Percentiles rank a stretch among this genome's conserved stretches.
Conservation (phyloP, 1,140 invertebrate genomes). For the Drosophila kanapiae region DNA sequence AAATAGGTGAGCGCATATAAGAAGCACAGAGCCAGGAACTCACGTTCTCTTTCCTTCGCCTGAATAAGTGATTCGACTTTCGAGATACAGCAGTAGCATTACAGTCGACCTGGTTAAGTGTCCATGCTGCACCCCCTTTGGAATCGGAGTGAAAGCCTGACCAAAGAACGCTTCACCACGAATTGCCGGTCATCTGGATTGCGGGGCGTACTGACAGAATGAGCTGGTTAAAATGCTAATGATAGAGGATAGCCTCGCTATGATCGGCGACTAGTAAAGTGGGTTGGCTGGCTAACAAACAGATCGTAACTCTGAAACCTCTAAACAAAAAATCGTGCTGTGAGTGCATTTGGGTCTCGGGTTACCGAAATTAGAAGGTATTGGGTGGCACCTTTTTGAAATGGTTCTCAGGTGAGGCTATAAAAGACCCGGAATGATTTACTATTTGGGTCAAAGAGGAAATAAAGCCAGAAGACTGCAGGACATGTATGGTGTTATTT, state of each 20-base stretch:
- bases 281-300: slow-evolving; percentile 21
- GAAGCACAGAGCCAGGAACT: slow-evolving; percentile 16
- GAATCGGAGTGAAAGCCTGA: slow-evolving; percentile 26
- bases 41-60: slow-evolving; percentile 7
- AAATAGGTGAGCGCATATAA: slow-evolving; percentile 51
- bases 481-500: not conserved
- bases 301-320: slow-evolving; percentile 33
- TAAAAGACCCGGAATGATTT: not conserved
- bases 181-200: slow-evolving; percentile 41
- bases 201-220: slow-evolving; percentile 26
- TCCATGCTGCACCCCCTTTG: slow-evolving; percentile 5
- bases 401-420: not conserved
- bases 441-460: too few species aligned
- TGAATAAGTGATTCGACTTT: slow-evolving; percentile 27
- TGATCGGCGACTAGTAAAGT: slow-evolving; percentile 7
- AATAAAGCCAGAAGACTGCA: not conserved
- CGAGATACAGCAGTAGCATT: slow-evolving; percentile 31
- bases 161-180: slow-evolving; percentile 21
- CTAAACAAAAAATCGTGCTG: slow-evolving; percentile 11
- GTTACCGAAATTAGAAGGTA: slow-evolving; percentile 8
- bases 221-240: slow-evolving; percentile 50
- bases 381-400: slow-evolving; percentile 10
- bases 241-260: slow-evolving; percentile 21
- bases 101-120: slow-evolving; percentile 22
- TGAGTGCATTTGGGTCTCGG: not conserved